A percentile compares a stretch with the other conserved stretches of the same genome.
Conservation (phyloP, 2,797 vertebrate species). For the Crypturellus tataupa region DNA sequence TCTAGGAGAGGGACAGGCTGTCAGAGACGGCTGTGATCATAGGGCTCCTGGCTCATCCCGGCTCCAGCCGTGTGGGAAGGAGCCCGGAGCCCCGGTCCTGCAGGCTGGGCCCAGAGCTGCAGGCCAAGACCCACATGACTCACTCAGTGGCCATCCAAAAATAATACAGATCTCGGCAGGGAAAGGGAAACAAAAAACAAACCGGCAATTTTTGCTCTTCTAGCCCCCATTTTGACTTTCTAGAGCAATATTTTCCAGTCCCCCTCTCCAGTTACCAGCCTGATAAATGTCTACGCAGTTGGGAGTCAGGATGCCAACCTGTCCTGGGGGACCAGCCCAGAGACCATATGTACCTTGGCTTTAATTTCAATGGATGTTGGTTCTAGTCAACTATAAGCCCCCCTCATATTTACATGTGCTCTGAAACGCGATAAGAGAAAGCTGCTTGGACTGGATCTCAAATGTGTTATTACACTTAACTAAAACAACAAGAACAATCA, state of each 20-base stretch:
- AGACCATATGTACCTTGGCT: background rate
- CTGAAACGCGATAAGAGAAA: background rate
- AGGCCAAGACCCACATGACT: slow-evolving; percentile 12
- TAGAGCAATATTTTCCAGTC: background rate
- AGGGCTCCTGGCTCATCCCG: fast-evolving
- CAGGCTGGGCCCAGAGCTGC: background rate
- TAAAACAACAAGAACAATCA: background rate
- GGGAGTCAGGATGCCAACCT: background rate
- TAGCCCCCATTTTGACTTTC: background rate
- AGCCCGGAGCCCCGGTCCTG: background rate
- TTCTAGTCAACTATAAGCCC: background rate
- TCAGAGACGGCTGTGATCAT: background rate
- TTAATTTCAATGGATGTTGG: background rate
- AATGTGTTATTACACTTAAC: background rate
- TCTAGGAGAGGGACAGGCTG: background rate
- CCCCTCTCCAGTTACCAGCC: background rate
- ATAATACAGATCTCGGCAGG: background rate
- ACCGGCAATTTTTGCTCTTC: background rate
- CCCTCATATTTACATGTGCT: background rate
- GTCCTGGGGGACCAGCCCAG: background rate
- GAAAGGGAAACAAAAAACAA: background rate
- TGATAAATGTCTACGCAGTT: background rate
- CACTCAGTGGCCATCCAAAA: background rate
- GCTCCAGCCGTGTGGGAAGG: background rate
- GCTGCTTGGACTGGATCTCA: background rate